Evolutionary conservation across 2,888 invertebrate genomes (phyloP), one percentile per base, ranked within the genome.

Genomic region (Philereme vetulata): DNA sequence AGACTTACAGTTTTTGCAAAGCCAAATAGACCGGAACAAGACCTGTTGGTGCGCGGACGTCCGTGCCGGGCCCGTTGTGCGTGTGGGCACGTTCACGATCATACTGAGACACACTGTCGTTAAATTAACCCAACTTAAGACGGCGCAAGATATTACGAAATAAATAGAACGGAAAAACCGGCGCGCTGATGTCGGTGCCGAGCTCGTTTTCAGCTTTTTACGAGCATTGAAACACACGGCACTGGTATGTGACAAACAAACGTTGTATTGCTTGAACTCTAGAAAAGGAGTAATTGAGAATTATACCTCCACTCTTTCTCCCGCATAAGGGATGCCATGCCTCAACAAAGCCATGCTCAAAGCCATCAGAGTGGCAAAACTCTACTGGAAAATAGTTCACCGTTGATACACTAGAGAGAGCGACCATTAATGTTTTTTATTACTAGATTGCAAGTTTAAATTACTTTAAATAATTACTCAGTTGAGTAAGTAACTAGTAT

Each of bases 21-120:
- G 21, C 40, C 84, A 86, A 86, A 86, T 86, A 84, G 86, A 85
- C 81, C 84, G 86, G 80, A 85, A 83, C 85, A 59, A 74, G 78
- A 77, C 78, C 78, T 77, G 81, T 72, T 78, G 76, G 67, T 72
- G 79, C 78, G 71, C 77, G 77, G 78, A 81, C 72, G 75, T 81
- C 81, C 74, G 75, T 74, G 72, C 71, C 65, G 65, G 71, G 64
- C 70, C 75, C 80, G 79, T 75, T 81, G 68, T 50, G 71, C 71
- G 70, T 64, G 62, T 61, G 69, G 71, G 70, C 74, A 44, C 57
- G 50, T 52, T 60, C 38, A 32, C 33, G 57, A 57, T 56, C 9
- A 50, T 4, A 32, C 33, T 55, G 21, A 2, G 21, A 77, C 73
- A 75, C 55, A 78, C 71, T 34, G 71, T 21, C 3, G 4, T 4